Percentiles rank a stretch among this genome's conserved stretches.
phyloP scores from a whole-genome alignment of 2,113 vertebrate species.

The Rhea pennata region DNA sequence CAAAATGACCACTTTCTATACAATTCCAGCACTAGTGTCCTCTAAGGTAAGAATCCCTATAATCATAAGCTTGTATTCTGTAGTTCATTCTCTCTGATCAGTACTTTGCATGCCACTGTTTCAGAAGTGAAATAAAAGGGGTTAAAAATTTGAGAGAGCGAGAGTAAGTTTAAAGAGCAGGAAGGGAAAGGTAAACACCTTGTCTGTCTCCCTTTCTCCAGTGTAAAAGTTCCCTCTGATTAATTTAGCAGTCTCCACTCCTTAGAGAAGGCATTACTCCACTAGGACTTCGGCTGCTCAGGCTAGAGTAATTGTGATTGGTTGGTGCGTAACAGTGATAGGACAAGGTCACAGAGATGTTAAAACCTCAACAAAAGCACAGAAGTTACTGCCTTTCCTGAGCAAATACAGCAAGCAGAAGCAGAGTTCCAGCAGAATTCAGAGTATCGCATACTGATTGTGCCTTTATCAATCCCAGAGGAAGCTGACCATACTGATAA shows the following conservation, averaged over 20 bases:
- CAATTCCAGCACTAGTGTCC: neutral
- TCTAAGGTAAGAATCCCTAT: neutral
- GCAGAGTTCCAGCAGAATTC: neutral
- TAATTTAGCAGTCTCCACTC: constrained; percentile 33
- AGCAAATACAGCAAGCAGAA: neutral
- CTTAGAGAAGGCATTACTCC: neutral
- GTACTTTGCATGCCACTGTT: neutral
- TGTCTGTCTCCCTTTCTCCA: neutral
- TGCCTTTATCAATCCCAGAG: neutral
- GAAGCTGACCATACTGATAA: neutral
- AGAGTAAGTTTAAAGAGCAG: neutral
- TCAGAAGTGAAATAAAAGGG: neutral
- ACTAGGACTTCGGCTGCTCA: neutral
- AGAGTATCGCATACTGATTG: neutral
- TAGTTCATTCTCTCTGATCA: neutral
- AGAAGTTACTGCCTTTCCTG: neutral
- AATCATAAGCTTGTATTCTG: neutral
- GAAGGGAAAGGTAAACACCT: neutral
- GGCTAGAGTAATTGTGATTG: neutral
- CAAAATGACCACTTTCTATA: neutral
- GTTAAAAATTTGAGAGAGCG: neutral
- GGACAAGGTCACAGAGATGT: neutral
- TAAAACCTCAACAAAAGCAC: neutral
- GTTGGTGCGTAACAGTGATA: neutral
- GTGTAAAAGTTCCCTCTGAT: neutral